Percentiles rank a stretch among this genome's conserved stretches.
phyloP scores from a whole-genome alignment of 2,888 invertebrate species.

The Caenorhabditis plicata region DNA sequence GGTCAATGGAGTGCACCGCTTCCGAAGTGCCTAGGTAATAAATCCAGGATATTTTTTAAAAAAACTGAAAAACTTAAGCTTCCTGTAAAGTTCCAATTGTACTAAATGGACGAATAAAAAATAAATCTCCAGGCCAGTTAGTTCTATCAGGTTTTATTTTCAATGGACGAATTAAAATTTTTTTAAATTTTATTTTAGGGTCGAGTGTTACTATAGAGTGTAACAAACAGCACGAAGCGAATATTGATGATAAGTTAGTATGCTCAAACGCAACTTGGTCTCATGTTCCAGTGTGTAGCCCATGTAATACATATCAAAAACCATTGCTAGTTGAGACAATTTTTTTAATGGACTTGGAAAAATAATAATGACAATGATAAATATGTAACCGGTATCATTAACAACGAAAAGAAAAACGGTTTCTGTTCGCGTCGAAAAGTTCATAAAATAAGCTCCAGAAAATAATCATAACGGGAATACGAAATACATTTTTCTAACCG shows the following conservation, averaged over 20 bases:
- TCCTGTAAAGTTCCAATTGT: constrained; percentile 75
- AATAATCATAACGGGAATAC: too few species aligned
- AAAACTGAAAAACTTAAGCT: too few species aligned
- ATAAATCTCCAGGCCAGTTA: constrained; percentile 60
- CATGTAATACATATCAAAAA: too few species aligned
- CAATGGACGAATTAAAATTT: not conserved
- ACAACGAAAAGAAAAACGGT: too few species aligned
- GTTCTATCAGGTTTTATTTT: constrained; percentile 70
- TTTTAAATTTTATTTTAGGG: constrained; percentile 8
- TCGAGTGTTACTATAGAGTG: constrained; percentile 82
- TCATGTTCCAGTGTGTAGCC: constrained; percentile 67
- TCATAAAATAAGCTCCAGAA: too few species aligned
- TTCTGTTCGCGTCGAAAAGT: too few species aligned
- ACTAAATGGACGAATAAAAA: constrained; percentile 62
- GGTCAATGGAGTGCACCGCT: constrained; percentile 91
- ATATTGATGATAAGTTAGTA: constrained; percentile 43
- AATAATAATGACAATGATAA: too few species aligned
- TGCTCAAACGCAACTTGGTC: constrained; percentile 69
- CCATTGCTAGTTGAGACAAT: too few species aligned
- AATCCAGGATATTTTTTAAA: too few species aligned
- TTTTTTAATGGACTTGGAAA: too few species aligned
- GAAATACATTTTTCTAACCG: too few species aligned
- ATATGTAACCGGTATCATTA: too few species aligned
- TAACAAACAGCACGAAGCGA: constrained; percentile 71
- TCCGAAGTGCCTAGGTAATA: constrained; percentile 86